Conservation (phyloP, 2,797 vertebrate species). For the Phyllotis vaccarum region DNA sequence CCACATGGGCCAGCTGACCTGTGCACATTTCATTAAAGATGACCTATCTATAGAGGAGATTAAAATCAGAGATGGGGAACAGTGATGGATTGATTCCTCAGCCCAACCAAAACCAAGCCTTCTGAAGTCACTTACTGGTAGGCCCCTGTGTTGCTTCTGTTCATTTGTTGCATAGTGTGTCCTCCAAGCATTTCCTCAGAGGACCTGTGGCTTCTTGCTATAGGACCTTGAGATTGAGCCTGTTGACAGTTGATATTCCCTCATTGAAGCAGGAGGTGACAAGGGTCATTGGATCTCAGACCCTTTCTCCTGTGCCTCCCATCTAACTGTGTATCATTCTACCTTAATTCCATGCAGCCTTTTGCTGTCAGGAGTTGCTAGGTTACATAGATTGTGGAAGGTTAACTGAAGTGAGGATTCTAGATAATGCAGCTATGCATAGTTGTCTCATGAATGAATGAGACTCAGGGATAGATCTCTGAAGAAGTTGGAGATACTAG, state of each 20-base stretch:
- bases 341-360: background rate
- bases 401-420: background rate
- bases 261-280: background rate
- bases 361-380: background rate
- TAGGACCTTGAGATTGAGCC: background rate
- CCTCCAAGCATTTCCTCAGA: background rate
- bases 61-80: background rate
- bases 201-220: background rate
- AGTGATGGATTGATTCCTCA: background rate
- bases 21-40: constrained; percentile 38
- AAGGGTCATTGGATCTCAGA: background rate
- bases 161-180: background rate
- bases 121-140: background rate
- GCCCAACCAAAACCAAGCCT: background rate
- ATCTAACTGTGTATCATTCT: background rate
- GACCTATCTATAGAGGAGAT: background rate
- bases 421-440: background rate
- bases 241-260: background rate
- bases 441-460: too few species aligned
- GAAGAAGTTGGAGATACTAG: too few species aligned
- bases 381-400: background rate
- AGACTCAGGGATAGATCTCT: too few species aligned
- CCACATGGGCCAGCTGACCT: constrained; percentile 3
- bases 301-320: too few species aligned
- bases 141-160: background rate